Evolutionary conservation across 2,888 invertebrate species (phyloP).

Genomic region (Rhingia campestris): DNA sequence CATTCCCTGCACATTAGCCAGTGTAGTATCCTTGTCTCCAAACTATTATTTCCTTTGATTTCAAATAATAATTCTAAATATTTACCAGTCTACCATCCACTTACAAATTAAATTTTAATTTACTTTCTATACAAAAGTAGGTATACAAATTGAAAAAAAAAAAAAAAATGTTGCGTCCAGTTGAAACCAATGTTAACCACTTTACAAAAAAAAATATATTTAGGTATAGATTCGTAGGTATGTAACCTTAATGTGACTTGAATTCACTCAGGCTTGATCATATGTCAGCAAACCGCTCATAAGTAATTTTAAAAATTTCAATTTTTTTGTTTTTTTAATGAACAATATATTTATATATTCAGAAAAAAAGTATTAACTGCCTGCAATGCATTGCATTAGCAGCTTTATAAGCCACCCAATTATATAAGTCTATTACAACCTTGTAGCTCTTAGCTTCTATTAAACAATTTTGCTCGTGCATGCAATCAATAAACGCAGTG

Average conservation of each 20-base stretch:
- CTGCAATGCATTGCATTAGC: conserved; percentile 9
- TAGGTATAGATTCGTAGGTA: background rate
- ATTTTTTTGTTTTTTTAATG: conserved; percentile 2
- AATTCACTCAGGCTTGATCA: conserved; percentile 53
- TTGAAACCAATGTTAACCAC: conserved; percentile 1
- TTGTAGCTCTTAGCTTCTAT: conserved; percentile 12
- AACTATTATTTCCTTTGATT: no score
- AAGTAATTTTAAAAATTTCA: background rate
- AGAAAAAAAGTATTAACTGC: conserved; percentile 36
- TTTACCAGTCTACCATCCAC: background rate
- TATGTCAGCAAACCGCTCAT: conserved; percentile 37
- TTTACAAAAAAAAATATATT: background rate
- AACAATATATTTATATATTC: conserved; percentile 20
- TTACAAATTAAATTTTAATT: background rate
- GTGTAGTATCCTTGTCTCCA: no score
- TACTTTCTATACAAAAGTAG: background rate
- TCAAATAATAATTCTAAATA: background rate
- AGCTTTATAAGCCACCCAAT: conserved; percentile 5
- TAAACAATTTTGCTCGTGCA: conserved; percentile 8
- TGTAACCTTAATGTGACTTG: conserved; percentile 21
- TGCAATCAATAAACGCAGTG: conserved; percentile 18
- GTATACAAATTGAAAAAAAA: background rate
- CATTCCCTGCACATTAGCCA: no score
- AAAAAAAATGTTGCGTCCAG: conserved; percentile 20
- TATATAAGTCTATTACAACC: background rate